Base-by-base conservation (phyloP, 2,888 invertebrate genomes). In the Drosophila paramelanica region DNA sequence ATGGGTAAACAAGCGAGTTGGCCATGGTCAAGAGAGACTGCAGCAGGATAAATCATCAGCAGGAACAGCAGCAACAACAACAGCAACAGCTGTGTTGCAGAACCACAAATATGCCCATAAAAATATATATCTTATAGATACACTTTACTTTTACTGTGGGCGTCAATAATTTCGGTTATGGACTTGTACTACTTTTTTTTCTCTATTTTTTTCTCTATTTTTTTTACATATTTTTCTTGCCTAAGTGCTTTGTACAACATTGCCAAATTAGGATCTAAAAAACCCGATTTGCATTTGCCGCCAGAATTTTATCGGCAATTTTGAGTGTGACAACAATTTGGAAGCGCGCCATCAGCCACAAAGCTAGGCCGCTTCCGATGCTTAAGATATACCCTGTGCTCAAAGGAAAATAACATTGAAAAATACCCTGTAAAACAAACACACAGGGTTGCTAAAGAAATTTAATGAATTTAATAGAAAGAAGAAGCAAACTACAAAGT, bases 1-100 rank as follows among this genome's bases (percentile, higher is more conserved):
- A 81, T 81, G 88, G 72, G 61, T 73, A 88, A 88, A 85, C 88
- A 85, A 85, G 88, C 65, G 55, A 51, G 51, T 59, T 73, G 88
- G 81, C 88, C 68, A 74, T 71, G 83, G 73, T 76, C 76, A 82
- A 77, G 68, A 58, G 74, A 17, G 17, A 17, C 17, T 17, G 50
- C 67, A 41, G 31, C 6, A 20, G 57, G 59, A 73, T 75, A 75
- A 75, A 75, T 75, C 75, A 77, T 72, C 73, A 33, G 33, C 45
- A 55, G 53, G 42, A 51, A 25, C 66, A 41, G 38, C 43, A 20
- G 27, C 62, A 38, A 50, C 27, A 27, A 31, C 31, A 31, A 31
- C 31, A 8, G 56, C 46, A 36, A 46, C 42, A 13, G 42, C 60
- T 56, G 52, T 46, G 5, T 14, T 38, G 73, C 52, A 49, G 66